Conservation (phyloP, 1,140 invertebrate species). For the Drosophila orena region DNA sequence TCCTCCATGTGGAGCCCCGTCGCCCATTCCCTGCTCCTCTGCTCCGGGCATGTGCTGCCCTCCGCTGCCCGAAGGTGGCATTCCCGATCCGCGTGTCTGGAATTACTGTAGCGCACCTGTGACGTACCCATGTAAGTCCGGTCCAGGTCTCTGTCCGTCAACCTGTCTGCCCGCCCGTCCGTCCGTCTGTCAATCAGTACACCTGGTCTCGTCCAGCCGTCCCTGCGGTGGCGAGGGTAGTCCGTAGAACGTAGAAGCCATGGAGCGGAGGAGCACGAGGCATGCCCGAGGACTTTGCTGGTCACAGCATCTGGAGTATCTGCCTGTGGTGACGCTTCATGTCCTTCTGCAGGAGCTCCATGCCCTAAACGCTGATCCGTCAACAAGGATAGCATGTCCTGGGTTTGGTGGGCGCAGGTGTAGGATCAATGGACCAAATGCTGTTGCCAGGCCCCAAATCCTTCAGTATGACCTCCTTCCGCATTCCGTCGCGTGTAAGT, state of each 20-base stretch:
- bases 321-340: neutral
- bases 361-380: conserved; percentile 40
- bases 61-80: conserved; percentile 68
- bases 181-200: neutral
- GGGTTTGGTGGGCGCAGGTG: neutral
- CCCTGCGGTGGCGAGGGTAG: no score
- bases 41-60: conserved; percentile 66
- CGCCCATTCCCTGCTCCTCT: conserved; percentile 70
- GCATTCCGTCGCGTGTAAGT: conserved; percentile 19
- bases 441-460: conserved; percentile 52
- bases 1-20: conserved; percentile 72
- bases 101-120: conserved; percentile 75
- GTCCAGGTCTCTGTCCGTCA: conserved; percentile 3
- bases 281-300: conserved; percentile 10
- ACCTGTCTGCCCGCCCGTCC: no score
- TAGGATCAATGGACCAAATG: conserved; percentile 75
- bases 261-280: neutral
- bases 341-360: conserved; percentile 14
- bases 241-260: neutral
- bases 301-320: conserved; percentile 40
- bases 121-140: conserved; percentile 79
- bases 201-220: neutral
- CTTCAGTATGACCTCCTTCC: neutral
- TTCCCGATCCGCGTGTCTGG: conserved; percentile 79
- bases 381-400: conserved; percentile 13